A percentile compares a stretch with the other conserved stretches of the same genome.
These are phyloP conservation scores for Cloeon dipterum DNA, from an alignment of 2,888 invertebrate species.

Conservation along the genomic window DNA sequence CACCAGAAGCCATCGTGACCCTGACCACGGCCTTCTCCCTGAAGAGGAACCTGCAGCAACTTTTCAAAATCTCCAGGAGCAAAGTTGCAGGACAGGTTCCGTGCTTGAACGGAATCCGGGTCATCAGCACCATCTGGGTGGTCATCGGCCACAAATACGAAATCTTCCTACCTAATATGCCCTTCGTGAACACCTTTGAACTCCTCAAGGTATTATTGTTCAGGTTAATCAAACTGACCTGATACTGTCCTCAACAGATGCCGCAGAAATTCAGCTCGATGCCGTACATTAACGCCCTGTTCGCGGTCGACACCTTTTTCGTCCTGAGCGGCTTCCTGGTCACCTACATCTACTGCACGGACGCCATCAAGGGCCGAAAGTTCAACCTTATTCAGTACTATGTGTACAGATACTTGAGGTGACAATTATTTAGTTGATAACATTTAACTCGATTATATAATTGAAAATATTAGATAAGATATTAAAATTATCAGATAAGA, in stretches of 20 bases:
- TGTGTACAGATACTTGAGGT: background rate
- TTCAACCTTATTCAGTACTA: background rate
- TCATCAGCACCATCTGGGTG: background rate
- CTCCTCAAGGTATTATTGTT: background rate
- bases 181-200: background rate
- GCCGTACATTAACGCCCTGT: background rate
- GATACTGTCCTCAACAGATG: too few relatives aligned
- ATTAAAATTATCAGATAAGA: too few relatives aligned
- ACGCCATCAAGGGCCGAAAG: background rate
- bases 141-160: background rate
- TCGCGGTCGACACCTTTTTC: background rate
- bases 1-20: too few relatives aligned
- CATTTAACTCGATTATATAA: too few relatives aligned
- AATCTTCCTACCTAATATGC: background rate
- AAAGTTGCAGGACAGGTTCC: too few relatives aligned
- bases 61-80: too few relatives aligned
- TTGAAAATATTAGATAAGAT: too few relatives aligned
- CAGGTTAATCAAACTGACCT: background rate
- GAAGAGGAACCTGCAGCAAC: too few relatives aligned
- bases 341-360: background rate
- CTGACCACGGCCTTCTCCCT: too few relatives aligned
- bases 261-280: background rate
- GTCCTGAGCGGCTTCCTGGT: background rate
- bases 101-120: background rate
- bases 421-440: too few relatives aligned